Conservation (phyloP, 1,140 invertebrate species). For the Paracyclopina nana region DNA sequence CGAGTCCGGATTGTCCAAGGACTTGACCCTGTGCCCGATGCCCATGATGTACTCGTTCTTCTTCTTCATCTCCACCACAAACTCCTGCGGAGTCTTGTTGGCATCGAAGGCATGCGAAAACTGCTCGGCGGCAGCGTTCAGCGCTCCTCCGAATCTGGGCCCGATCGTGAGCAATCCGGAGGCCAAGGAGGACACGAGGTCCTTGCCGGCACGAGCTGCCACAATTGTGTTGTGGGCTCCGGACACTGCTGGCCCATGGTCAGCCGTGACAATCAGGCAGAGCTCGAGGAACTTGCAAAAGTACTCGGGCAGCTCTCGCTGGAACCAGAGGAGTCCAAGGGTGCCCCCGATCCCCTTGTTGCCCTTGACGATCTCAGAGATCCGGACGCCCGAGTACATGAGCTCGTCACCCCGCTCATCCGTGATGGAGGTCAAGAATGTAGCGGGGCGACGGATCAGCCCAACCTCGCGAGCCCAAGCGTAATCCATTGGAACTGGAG, state of each 20-base stretch:
- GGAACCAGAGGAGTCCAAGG: constrained; percentile 93
- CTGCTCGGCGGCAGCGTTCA: constrained; percentile 86
- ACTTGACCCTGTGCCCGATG: constrained; percentile 94
- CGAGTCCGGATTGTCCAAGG: constrained; percentile 95
- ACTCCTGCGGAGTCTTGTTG: constrained; percentile 88
- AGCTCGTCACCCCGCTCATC: constrained; percentile 97
- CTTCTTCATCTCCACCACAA: constrained; percentile 92
- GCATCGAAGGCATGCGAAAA: constrained; percentile 89
- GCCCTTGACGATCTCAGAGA: constrained; percentile 61
- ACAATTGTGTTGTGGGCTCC: constrained; percentile 99
- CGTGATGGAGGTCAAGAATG: constrained; percentile 98
- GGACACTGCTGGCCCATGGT: constrained; percentile 95
- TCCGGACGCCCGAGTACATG: constrained; percentile 93
- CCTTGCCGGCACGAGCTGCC: constrained; percentile 93
- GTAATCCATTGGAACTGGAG: constrained; percentile 98
- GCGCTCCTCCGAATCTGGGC: constrained; percentile 91
- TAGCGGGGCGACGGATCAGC: constrained; percentile 91
- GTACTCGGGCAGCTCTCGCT: constrained; percentile 74
- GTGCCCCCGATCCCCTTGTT: constrained; percentile 88
- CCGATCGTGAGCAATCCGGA: constrained; percentile 94
- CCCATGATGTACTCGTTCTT: constrained; percentile 97
- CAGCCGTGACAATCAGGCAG: constrained; percentile 96
- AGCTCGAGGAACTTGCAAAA: constrained; percentile 97
- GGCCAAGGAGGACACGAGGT: constrained; percentile 85
- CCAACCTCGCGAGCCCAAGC: constrained; percentile 97